A percentile compares a stretch with the other conserved stretches of the same genome.
Conservation (phyloP, 2,113 vertebrate genomes). For the Pangasianodon hypophthalmus region DNA sequence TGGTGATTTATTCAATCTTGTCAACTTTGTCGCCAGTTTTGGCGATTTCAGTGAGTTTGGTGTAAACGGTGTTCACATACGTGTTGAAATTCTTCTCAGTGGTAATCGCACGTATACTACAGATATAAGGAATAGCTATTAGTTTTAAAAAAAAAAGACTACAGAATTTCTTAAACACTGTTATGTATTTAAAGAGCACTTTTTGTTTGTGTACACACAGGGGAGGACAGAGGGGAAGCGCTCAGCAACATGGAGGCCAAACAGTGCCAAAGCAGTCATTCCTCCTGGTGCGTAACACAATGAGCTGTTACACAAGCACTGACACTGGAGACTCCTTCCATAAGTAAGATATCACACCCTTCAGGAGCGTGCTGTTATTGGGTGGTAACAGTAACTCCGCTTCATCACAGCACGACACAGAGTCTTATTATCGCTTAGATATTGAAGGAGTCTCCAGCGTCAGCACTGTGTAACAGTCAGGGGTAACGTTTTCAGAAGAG, state of each 20-base stretch:
- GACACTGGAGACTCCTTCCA: not conserved
- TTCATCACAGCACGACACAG: no score
- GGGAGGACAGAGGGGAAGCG: constrained; percentile 49
- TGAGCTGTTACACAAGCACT: not conserved
- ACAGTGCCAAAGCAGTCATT: constrained; percentile 61
- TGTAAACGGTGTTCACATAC: not conserved
- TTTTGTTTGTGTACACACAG: constrained; percentile 59
- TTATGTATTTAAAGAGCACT: not conserved
- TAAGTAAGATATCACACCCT: not conserved
- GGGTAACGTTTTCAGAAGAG: not conserved
- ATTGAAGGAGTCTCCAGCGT: not conserved
- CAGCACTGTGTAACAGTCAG: not conserved
- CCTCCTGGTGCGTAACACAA: constrained; percentile 68
- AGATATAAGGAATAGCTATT: not conserved
- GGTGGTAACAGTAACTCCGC: no score
- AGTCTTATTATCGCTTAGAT: not conserved
- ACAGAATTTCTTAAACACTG: not conserved
- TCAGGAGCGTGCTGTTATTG: not conserved
- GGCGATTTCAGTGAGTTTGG: not conserved
- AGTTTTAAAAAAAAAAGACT: not conserved
- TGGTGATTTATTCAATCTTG: not conserved
- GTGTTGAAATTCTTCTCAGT: not conserved
- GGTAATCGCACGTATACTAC: not conserved
- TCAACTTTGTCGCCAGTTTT: not conserved
- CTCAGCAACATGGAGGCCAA: constrained; percentile 61